Conservation (phyloP, 2,888 invertebrate species). For the Drosophila pseudotakahashii region DNA sequence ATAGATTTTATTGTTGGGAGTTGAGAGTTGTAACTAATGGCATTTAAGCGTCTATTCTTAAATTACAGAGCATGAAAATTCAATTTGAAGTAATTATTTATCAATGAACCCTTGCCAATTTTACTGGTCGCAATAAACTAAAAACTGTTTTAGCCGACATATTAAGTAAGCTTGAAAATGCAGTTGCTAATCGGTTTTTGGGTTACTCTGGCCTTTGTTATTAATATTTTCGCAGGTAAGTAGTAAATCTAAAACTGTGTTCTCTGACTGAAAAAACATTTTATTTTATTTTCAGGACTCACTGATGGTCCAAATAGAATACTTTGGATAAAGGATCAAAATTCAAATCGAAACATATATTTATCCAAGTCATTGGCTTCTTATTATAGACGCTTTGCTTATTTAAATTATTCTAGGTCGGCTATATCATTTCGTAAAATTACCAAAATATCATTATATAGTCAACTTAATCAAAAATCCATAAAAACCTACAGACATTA, state of each 20-base stretch:
- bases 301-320: neutral
- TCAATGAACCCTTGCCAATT: neutral
- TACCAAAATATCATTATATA: too few relatives aligned
- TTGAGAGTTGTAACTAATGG: neutral
- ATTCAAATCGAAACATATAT: neutral
- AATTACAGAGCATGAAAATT: neutral
- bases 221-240: slow-evolving; percentile 1
- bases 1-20: neutral
- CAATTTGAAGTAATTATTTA: slow-evolving; percentile 7
- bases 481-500: neutral
- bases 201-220: neutral
- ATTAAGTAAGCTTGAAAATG: neutral
- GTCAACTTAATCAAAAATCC: neutral
- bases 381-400: neutral
- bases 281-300: neutral
- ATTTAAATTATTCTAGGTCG: neutral
- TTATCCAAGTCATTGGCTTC: slow-evolving; percentile 2
- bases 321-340: neutral
- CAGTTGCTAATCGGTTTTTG: slow-evolving; percentile 2
- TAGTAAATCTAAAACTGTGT: neutral
- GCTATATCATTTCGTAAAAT: neutral
- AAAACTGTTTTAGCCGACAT: neutral
- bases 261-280: neutral
- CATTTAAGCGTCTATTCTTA: slow-evolving; percentile 1
- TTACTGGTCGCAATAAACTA: slow-evolving; percentile 1